Evolutionary conservation across 2,113 vertebrate genomes (phyloP).

Genomic region (Reinhardtius hippoglossoides): DNA sequence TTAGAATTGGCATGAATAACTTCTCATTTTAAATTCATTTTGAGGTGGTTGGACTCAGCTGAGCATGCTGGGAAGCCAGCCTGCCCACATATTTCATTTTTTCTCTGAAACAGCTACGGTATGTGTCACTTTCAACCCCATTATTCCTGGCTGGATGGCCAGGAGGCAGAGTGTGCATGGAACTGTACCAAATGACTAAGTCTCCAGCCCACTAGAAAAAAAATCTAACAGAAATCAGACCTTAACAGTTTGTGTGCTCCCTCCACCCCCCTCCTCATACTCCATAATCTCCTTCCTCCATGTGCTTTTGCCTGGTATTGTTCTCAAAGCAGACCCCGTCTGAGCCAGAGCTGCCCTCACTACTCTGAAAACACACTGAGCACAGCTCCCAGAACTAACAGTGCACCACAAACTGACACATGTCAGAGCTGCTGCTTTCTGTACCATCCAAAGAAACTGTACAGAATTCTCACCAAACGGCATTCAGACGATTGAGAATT

Average conservation of each 20-base stretch:
- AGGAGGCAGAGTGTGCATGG: not conserved
- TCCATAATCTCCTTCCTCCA: slow-evolving; percentile 22
- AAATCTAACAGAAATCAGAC: not conserved
- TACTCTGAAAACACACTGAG: slow-evolving; percentile 31
- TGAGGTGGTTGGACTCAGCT: slow-evolving; percentile 35
- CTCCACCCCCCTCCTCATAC: not conserved
- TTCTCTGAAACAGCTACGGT: slow-evolving; percentile 26
- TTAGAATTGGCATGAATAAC: not conserved
- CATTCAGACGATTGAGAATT: not conserved
- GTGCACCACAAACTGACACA: not conserved
- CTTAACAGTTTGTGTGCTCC: not conserved
- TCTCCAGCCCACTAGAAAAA: not conserved
- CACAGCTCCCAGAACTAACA: not conserved
- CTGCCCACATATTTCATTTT: slow-evolving; percentile 44
- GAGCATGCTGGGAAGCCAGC: slow-evolving; percentile 24
- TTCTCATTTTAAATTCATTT: slow-evolving; percentile 51
- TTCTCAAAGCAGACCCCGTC: slow-evolving; percentile 36
- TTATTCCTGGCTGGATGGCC: slow-evolving; percentile 26
- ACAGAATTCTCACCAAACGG: not conserved
- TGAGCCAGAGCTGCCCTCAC: slow-evolving; percentile 33
- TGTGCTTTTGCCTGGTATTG: slow-evolving; percentile 51
- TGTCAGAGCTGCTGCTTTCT: not conserved
- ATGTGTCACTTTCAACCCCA: slow-evolving; percentile 24
- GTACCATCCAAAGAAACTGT: not conserved
- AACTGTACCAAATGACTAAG: not conserved